Evolutionary conservation across 2,113 vertebrate genomes (phyloP).

Genomic region (Gavia stellata): DNA sequence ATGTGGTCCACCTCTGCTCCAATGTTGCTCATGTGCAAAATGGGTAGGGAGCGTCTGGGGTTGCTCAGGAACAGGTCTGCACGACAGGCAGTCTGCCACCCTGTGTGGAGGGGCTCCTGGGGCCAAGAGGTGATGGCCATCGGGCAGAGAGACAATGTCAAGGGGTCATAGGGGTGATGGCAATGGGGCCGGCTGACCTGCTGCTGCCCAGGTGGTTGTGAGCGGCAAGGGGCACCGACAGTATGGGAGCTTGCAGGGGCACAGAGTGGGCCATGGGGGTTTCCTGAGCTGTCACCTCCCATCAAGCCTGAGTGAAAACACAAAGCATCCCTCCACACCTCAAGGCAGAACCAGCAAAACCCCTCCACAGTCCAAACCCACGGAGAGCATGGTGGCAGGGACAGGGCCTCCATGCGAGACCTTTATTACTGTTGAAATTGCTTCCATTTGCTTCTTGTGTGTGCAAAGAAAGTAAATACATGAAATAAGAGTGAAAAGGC

Average conservation of each 20-base stretch:
- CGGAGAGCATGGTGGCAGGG: accelerated
- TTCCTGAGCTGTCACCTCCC: not conserved
- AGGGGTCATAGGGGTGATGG: accelerated
- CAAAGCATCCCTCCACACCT: accelerated
- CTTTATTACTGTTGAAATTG: not conserved
- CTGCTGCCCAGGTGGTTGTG: not conserved
- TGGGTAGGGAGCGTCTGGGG: not conserved
- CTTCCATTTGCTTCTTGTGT: not conserved
- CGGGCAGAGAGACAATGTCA: not conserved
- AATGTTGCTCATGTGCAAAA: not conserved
- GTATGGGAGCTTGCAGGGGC: not conserved
- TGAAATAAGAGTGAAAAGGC: not conserved
- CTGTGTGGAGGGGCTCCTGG: not conserved
- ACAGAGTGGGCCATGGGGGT: not conserved
- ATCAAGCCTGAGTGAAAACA: not conserved
- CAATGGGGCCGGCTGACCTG: not conserved
- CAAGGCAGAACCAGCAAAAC: not conserved
- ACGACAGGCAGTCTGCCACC: not conserved
- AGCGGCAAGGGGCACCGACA: not conserved
- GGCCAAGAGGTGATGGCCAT: not conserved
- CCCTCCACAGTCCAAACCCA: not conserved
- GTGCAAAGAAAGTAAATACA: not conserved
- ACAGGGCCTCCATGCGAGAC: accelerated
- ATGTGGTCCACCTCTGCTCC: not conserved
- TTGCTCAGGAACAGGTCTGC: not conserved